Evolutionary conservation across 2,113 vertebrate genomes (phyloP), one percentile per base, ranked within the genome.

Genomic region (Columba janthina): DNA sequence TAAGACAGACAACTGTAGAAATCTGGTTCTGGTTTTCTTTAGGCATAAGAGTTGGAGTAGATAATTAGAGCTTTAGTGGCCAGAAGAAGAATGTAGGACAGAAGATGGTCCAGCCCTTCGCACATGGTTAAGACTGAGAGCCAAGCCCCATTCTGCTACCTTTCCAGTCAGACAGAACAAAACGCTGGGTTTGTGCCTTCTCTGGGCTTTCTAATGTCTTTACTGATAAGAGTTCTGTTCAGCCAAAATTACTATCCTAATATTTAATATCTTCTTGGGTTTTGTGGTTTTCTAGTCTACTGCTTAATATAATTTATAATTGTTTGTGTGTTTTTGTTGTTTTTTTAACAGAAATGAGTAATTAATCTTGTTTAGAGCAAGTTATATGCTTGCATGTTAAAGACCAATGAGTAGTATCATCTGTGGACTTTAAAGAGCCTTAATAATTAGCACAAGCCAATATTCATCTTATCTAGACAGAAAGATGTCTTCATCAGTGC

Each of bases 401-500:
- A 90, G 67, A 20, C 7, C 31, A 40, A 29, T 15, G 14, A 31
- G 32, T 38, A 31, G 13, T 34, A 19, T 51, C 40, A 29, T 44
- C 38, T 42, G 0, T 65, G 62, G 42, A 24, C 25, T 76, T 82
- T 15, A 20, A 60, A 36, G 51, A 90, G 3, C 29, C 42, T 80
- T 85, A 31, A 11, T 5, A 17, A 24, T 36, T 94, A 86, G 28
- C 11, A 40, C 8, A 70, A 67, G 12, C 32, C 48, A 53, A 58
- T 88, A 26, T 60, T 96, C 64, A 5, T 86, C 10, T 96, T 81
- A 21, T 24, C 34, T 78, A 46, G 48, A 31, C 85, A 73, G 61
- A 94, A 56, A 90, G 58, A 44, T 99, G 99, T 86, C 97, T 90
- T 96, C 98, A 60, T 94, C 97, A 2, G 93, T 96, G 60, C 96